phyloP scores from a whole-genome alignment of 2,888 invertebrate genomes.

The Gymnocheta viridis region DNA sequence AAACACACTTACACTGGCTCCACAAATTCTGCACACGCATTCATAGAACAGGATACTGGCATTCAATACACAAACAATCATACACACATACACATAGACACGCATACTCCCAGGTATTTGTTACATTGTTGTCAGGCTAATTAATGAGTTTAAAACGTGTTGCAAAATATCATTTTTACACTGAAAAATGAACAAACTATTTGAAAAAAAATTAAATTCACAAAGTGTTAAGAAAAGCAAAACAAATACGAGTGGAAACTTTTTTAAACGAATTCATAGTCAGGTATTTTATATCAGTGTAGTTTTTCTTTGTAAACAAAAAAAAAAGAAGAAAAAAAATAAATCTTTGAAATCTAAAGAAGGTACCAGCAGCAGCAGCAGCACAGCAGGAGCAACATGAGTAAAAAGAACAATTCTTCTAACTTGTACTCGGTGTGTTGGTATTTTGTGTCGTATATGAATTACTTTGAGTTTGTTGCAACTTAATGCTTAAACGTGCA shows the following conservation, averaged over 20 bases:
- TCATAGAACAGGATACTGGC: neutral
- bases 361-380: neutral
- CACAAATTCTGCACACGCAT: slow-evolving; percentile 15
- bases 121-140: slow-evolving; percentile 66
- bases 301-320: neutral
- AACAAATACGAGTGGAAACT: slow-evolving; percentile 16
- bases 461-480: slow-evolving; percentile 53
- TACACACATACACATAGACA: neutral
- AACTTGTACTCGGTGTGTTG: neutral
- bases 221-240: neutral
- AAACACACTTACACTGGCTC: neutral
- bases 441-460: slow-evolving; percentile 28
- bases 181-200: neutral
- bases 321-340: neutral
- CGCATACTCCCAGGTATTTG: slow-evolving; percentile 37
- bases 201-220: neutral
- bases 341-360: neutral
- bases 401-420: slow-evolving; percentile 3
- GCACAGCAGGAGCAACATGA: neutral
- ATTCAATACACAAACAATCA: neutral
- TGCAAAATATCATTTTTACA: slow-evolving; percentile 42
- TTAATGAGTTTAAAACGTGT: slow-evolving; percentile 70
- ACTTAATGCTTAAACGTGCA: slow-evolving; percentile 58
- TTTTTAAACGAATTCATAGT: slow-evolving; percentile 1
- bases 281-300: slow-evolving; percentile 14